phyloP scores from a whole-genome alignment of 2,113 vertebrate species.

The Axis porcinus region DNA sequence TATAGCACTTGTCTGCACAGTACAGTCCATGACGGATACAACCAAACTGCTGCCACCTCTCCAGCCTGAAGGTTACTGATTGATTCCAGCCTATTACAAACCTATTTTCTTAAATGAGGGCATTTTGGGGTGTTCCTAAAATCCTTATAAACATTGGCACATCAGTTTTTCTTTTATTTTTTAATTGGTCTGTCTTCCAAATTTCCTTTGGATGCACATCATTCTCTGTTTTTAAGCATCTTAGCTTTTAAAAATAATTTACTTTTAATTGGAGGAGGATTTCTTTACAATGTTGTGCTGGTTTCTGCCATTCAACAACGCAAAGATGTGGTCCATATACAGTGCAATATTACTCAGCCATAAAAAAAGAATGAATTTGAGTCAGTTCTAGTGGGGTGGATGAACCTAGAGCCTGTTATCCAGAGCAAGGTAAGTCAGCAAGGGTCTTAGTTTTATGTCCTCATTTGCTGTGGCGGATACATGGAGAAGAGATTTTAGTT shows the following conservation, averaged over 20 bases:
- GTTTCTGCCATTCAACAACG: not conserved
- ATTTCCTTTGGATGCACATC: not conserved
- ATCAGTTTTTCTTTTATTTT: not conserved
- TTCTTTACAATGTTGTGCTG: not conserved
- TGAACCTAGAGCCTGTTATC: not conserved
- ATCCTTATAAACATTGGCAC: not conserved
- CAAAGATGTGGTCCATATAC: not conserved
- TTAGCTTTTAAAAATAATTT: not conserved
- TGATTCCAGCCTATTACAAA: not conserved
- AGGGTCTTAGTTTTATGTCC: not conserved
- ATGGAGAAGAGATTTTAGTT: not conserved
- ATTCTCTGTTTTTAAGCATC: not conserved
- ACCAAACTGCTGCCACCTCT: rapidly evolving
- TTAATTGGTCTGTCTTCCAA: not conserved
- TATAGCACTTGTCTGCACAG: rapidly evolving
- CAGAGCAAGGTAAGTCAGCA: not conserved
- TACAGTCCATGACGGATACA: rapidly evolving
- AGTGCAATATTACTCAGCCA: not conserved
- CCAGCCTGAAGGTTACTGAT: not conserved
- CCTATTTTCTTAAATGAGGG: not conserved
- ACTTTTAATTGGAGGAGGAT: not conserved
- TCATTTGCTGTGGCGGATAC: not conserved
- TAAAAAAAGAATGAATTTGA: not conserved
- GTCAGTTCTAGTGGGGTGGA: not conserved
- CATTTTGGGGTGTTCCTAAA: not conserved